phyloP scores from a whole-genome alignment of 1,140 invertebrate species.

The Drosophila kikkawai region DNA sequence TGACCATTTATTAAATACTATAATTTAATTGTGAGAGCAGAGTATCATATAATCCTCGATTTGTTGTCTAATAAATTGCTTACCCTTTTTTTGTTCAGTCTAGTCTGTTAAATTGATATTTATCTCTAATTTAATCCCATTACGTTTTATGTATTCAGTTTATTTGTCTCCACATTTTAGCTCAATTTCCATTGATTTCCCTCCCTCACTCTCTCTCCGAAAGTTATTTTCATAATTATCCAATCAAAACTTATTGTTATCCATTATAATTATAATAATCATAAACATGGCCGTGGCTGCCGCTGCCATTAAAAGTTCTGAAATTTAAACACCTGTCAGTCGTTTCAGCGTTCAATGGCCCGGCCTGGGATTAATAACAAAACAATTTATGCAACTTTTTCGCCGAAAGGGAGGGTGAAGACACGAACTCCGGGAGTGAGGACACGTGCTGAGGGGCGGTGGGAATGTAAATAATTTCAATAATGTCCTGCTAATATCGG shows the following conservation, averaged over 20 bases:
- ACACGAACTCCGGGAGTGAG: not conserved
- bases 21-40: not conserved
- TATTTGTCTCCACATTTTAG: conserved; percentile 23
- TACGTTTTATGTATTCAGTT: conserved; percentile 1
- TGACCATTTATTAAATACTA: not conserved
- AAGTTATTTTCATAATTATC: conserved; percentile 43
- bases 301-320: conserved; percentile 56
- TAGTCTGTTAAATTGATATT: conserved; percentile 5
- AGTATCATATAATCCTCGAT: not conserved
- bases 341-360: conserved; percentile 34
- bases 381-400: conserved; percentile 58
- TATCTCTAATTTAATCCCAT: conserved; percentile 17
- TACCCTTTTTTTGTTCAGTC: not conserved
- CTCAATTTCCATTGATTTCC: conserved; percentile 29
- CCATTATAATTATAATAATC: conserved; percentile 61
- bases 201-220: not conserved
- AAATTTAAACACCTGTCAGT: conserved; percentile 65
- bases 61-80: not conserved
- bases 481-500: conserved; percentile 74
- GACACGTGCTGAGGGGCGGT: conserved; percentile 7
- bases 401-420: not conserved
- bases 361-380: conserved; percentile 47
- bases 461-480: conserved; percentile 72
- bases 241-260: conserved; percentile 53
- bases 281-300: conserved; percentile 44